These are phyloP conservation scores for Mormyrus iriodes DNA, from an alignment of 2,113 vertebrate species.

Conservation along the genomic window DNA sequence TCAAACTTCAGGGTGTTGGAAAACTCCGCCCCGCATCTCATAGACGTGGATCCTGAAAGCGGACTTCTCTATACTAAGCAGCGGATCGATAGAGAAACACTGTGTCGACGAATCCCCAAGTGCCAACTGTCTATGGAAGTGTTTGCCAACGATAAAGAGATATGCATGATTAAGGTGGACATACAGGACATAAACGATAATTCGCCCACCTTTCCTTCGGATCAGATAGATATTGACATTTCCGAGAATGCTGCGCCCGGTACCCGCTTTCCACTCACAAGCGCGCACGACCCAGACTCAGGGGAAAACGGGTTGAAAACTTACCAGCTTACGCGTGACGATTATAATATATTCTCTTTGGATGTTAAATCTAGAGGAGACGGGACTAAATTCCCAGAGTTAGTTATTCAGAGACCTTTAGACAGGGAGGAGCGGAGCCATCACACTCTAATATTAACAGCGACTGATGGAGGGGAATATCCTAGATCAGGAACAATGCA, in stretches of 20 bases:
- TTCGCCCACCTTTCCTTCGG: conserved; percentile 82
- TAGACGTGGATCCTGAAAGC: conserved; percentile 92
- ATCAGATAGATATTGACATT: conserved; percentile 97
- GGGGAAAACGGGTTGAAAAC: conserved; percentile 91
- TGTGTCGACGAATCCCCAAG: conserved; percentile 86
- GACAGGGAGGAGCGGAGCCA: conserved; percentile 93
- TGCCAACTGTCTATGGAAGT: conserved; percentile 98
- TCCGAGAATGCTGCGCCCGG: conserved; percentile 93
- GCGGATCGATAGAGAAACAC: conserved; percentile 87
- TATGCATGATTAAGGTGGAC: conserved; percentile 98
- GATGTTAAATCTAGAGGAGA: conserved; percentile 96
- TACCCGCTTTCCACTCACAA: conserved; percentile 91
- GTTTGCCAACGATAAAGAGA: conserved; percentile 95
- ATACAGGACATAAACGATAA: conserved; percentile 97
- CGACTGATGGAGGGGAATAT: conserved; percentile 88
- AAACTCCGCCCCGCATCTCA: conserved; percentile 90
- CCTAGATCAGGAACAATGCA: conserved; percentile 86
- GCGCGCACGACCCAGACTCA: conserved; percentile 88
- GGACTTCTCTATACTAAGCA: conserved; percentile 92
- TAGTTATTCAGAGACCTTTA: conserved; percentile 88
- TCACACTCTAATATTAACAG: conserved; percentile 87
- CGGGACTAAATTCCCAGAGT: conserved; percentile 92
- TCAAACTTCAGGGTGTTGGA: conserved; percentile 92
- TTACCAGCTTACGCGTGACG: conserved; percentile 90
- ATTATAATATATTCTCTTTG: conserved; percentile 89